phyloP scores from a whole-genome alignment of 2,888 invertebrate genomes.

The Parnassius glacialis region DNA sequence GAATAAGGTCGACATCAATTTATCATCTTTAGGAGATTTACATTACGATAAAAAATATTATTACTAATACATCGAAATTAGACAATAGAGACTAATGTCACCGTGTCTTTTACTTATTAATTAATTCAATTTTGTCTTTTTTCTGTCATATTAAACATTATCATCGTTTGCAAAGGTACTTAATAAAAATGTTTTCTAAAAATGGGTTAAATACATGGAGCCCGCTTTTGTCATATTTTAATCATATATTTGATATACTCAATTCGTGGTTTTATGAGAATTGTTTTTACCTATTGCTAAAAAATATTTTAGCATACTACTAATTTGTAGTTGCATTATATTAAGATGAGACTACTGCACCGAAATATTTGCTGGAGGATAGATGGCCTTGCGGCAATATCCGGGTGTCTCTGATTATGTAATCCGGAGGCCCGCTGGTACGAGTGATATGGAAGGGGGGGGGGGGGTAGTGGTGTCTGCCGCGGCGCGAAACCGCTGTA shows the following conservation, averaged over 20 bases:
- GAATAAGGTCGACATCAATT: too few relatives aligned
- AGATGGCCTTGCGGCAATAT: constrained; percentile 63
- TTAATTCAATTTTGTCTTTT: too few relatives aligned
- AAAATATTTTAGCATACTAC: not conserved
- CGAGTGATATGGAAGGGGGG: constrained; percentile 33
- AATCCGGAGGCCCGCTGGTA: constrained; percentile 45
- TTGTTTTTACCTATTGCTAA: not conserved
- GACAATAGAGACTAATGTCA: too few relatives aligned
- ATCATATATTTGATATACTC: too few relatives aligned
- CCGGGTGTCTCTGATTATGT: constrained; percentile 68
- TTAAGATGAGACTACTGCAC: constrained; percentile 39
- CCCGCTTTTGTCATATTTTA: not conserved
- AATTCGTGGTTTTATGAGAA: too few relatives aligned
- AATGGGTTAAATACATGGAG: not conserved
- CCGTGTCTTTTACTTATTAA: too few relatives aligned
- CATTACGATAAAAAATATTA: too few relatives aligned
- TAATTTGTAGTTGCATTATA: constrained; percentile 3
- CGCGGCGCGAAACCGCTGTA: constrained; percentile 18
- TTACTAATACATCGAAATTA: too few relatives aligned
- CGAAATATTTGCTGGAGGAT: constrained; percentile 44
- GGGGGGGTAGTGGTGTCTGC: constrained; percentile 21
- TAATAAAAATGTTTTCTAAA: too few relatives aligned
- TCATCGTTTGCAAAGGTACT: too few relatives aligned
- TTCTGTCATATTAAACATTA: too few relatives aligned
- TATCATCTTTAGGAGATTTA: too few relatives aligned